phyloP scores from a whole-genome alignment of 2,888 invertebrate species.

The Thyatira batis region DNA sequence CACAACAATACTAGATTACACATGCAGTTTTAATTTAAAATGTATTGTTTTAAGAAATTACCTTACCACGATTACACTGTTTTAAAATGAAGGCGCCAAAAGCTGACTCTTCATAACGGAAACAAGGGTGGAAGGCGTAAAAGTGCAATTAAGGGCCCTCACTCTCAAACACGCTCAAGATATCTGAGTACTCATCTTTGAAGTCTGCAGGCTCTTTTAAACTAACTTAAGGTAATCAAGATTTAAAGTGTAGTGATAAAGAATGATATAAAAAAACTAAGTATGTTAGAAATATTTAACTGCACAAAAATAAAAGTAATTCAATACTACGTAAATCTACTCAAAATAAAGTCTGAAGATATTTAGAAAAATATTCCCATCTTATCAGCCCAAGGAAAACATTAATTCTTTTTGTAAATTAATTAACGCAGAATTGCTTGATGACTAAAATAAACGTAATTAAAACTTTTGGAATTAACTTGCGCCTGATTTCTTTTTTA shows the following conservation, averaged over 20 bases:
- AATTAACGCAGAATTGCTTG: conserved; percentile 67
- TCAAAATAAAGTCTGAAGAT: neutral
- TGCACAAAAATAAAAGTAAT: too few relatives aligned
- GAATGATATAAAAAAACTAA: too few relatives aligned
- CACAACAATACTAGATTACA: too few relatives aligned
- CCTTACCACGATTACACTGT: neutral
- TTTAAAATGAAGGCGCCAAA: conserved; percentile 19
- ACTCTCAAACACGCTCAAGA: conserved; percentile 41
- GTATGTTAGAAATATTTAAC: too few relatives aligned
- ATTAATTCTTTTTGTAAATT: conserved; percentile 55
- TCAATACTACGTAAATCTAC: too few relatives aligned
- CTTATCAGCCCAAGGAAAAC: conserved; percentile 13
- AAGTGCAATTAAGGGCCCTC: conserved; percentile 49
- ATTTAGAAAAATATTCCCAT: neutral
- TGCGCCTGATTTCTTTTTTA: conserved; percentile 80
- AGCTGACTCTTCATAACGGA: conserved; percentile 21
- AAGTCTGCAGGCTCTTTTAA: conserved; percentile 21
- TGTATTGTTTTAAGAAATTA: neutral
- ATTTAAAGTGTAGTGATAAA: too few relatives aligned
- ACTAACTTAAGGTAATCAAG: conserved; percentile 10
- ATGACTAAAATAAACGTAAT: conserved; percentile 80
- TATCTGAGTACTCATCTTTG: conserved; percentile 34
- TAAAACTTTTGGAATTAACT: conserved; percentile 79
- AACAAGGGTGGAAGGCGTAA: conserved; percentile 41
- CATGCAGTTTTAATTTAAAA: too few relatives aligned